A percentile compares a stretch with the other conserved stretches of the same genome.
These are phyloP conservation scores for Drosophila emarginata DNA, from an alignment of 2,888 invertebrate species.

Conservation along the genomic window DNA sequence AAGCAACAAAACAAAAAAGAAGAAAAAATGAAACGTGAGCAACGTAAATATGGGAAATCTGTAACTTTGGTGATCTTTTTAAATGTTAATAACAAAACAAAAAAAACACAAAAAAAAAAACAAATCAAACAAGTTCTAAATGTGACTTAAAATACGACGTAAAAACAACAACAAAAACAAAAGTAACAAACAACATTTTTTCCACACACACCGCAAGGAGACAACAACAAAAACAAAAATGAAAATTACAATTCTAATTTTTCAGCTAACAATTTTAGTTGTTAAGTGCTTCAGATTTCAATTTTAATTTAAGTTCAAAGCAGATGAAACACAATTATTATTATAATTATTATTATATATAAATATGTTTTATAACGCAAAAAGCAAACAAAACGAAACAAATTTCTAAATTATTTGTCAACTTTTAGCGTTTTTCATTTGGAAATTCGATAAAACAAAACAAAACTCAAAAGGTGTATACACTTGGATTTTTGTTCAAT, in stretches of 20 bases:
- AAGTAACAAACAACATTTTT: constrained; percentile 41
- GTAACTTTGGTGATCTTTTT: constrained; percentile 79
- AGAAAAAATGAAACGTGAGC: constrained; percentile 60
- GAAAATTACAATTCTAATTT: constrained; percentile 50
- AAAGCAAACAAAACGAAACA: constrained; percentile 11
- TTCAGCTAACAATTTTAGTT: constrained; percentile 64
- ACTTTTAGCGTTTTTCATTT: constrained; percentile 52
- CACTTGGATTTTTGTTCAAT: constrained; percentile 68
- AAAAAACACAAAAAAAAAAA: constrained; percentile 37
- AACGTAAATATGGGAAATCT: constrained; percentile 74
- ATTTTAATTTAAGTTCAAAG: constrained; percentile 68
- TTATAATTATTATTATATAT: constrained; percentile 4
- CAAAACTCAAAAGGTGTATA: constrained; percentile 57
- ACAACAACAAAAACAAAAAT: constrained; percentile 15
- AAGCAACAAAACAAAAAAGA: constrained; percentile 31
- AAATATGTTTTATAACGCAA: constrained; percentile 33
- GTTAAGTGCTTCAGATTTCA: constrained; percentile 62
- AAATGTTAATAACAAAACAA: constrained; percentile 72
- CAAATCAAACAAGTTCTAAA: constrained; percentile 74
- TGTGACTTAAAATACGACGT: constrained; percentile 74
- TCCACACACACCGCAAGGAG: constrained; percentile 43
- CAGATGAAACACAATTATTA: constrained; percentile 43
- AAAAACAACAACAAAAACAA: constrained; percentile 22
- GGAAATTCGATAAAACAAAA: constrained; percentile 29
- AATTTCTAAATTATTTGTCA: constrained; percentile 55